Evolutionary conservation across 2,888 invertebrate genomes (phyloP), one percentile per base, ranked within the genome.

Genomic region (Fabriciana adippe): DNA sequence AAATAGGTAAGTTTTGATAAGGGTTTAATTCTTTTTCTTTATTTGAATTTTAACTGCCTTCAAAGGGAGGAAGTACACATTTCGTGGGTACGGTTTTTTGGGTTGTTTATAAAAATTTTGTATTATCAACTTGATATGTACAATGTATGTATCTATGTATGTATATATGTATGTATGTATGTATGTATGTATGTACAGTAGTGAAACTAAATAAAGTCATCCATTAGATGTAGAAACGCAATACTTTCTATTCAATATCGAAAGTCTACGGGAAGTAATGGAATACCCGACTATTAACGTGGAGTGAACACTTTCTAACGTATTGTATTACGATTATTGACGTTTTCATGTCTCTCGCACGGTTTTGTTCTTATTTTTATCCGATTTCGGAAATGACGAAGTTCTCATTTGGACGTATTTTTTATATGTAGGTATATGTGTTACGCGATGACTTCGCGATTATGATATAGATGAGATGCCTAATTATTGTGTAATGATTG

Each of bases 271-370:
- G 26, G 61, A 6, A 35, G 50, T 66, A 64, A 55, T 66, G 66
- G 50, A 64, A 66, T 55, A 55, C 18, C 51, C 56, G 57, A 62
- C 41, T 21, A 59, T 57, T 54, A n/a, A 15, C 31, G 64, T 59
- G 55, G 55, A 41, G 71, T 56, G 60, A 69, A 65, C 55, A 71
- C 73, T 73, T 73, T 73, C 73, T 73, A 71, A 64, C 67, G 59
- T 73, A 56, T 67, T 59, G 61, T 59, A 66, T 73, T 67, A 66
- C 69, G 35, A 16, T 63, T 59, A 68, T 64, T 66, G 64, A 45
- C 54, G 53, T 53, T 53, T 53, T 54, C 48, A n/a, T 41, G 35
- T 51, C 21, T 41, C 35, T 64, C 53, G 18, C 31, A 50, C 15
- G 51, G 13, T 51, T 53, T 63, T 14, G 15, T n/a, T 45, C 21